These are phyloP conservation scores for Dendrolimus pini DNA, from an alignment of 2,888 invertebrate genomes.

Conservation along the genomic window DNA sequence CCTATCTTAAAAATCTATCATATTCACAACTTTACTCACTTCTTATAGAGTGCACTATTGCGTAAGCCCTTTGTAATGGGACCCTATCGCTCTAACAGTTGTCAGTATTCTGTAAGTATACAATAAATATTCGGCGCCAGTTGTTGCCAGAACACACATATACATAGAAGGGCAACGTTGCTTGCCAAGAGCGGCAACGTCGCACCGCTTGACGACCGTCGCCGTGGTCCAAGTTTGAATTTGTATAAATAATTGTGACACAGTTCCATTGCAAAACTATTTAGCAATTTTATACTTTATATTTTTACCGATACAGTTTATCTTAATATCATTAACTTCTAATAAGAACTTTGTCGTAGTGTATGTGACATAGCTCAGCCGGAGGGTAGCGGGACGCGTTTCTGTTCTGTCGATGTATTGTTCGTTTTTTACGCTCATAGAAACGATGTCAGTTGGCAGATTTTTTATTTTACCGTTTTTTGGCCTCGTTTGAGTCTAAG, in stretches of 20 bases:
- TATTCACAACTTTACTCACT: conserved; percentile 39
- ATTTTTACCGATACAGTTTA: conserved; percentile 3
- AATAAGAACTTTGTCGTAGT: conserved; percentile 35
- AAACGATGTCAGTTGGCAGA: conserved; percentile 76
- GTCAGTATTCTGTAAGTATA: conserved; percentile 74
- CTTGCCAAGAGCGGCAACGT: conserved; percentile 67
- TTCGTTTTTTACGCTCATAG: conserved; percentile 66
- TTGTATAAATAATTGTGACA: conserved; percentile 31
- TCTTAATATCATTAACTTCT: conserved; percentile 6
- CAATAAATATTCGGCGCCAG: conserved; percentile 77
- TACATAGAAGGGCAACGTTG: conserved; percentile 65
- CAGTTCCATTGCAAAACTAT: conserved; percentile 30
- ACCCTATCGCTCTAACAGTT: conserved; percentile 61
- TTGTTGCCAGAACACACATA: conserved; percentile 71
- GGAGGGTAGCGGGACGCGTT: conserved; percentile 70
- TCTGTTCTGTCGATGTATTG: conserved; percentile 50
- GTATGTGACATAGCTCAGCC: conserved; percentile 21
- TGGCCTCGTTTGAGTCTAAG: conserved; percentile 50
- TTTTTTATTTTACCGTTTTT: conserved; percentile 74
- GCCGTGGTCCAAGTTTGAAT: conserved; percentile 65
- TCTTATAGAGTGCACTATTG: conserved; percentile 36
- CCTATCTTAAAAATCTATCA: conserved; percentile 18
- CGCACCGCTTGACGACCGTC: conserved; percentile 49
- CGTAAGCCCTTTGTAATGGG: conserved; percentile 32
- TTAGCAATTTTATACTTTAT: conserved; percentile 24